A percentile compares a stretch with the other conserved stretches of the same genome.
Evolutionary conservation across 1,140 invertebrate species (phyloP).

Genomic region (Drosophila ogumai): DNA sequence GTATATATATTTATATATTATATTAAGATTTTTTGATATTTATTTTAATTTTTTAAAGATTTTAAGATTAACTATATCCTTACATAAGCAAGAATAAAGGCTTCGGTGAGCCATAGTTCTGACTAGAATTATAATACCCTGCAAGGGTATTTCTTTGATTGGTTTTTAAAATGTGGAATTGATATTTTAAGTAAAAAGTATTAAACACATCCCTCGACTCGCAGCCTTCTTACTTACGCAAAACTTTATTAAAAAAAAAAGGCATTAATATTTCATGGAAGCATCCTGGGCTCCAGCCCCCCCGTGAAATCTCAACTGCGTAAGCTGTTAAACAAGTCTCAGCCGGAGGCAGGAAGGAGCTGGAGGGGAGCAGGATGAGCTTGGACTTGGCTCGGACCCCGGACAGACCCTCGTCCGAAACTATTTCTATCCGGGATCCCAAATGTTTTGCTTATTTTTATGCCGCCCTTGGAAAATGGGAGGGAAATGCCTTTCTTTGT

Average conservation of each 20-base stretch:
- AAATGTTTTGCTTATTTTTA: constrained; percentile 59
- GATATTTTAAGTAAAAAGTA: neutral
- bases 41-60: too few relatives aligned
- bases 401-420: constrained; percentile 50
- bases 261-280: constrained; percentile 48
- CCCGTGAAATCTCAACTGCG: constrained; percentile 43
- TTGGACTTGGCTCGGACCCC: neutral
- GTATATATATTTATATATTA: too few relatives aligned
- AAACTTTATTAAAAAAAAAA: constrained; percentile 2
- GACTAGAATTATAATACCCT: too few relatives aligned
- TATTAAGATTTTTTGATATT: too few relatives aligned
- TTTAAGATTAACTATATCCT: too few relatives aligned
- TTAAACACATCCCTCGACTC: neutral
- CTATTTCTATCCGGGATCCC: constrained; percentile 44
- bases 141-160: too few relatives aligned
- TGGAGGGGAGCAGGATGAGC: neutral
- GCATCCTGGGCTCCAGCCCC: neutral
- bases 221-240: neutral
- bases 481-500: constrained; percentile 57
- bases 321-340: constrained; percentile 56
- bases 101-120: too few relatives aligned
- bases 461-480: constrained; percentile 29
- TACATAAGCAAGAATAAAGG: too few relatives aligned
- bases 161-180: too few relatives aligned
- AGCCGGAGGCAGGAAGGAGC: constrained; percentile 1